phyloP scores from a whole-genome alignment of 1,140 invertebrate species.

The Trialeurodes vaporariorum region DNA sequence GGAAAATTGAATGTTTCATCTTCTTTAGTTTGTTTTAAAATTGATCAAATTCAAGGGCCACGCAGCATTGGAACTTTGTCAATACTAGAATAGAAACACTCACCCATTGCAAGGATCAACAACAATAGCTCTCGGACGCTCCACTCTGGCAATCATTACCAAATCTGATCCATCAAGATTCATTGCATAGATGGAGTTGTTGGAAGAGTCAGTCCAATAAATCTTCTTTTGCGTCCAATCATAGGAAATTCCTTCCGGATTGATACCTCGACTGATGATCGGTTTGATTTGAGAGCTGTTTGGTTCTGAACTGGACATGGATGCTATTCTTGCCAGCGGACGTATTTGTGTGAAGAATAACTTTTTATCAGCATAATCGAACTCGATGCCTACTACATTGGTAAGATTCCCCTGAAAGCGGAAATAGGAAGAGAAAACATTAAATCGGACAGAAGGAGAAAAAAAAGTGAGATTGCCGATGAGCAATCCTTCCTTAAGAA shows the following conservation, averaged over 20 bases:
- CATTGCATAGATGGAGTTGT: slow-evolving; percentile 90
- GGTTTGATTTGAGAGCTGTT: slow-evolving; percentile 49
- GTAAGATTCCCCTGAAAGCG: slow-evolving; percentile 71
- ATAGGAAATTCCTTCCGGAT: slow-evolving; percentile 90
- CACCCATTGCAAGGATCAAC: slow-evolving; percentile 91
- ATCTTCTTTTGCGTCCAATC: slow-evolving; percentile 95
- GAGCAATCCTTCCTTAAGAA: too few relatives aligned
- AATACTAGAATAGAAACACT: slow-evolving; percentile 22
- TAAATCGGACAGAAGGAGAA: too few relatives aligned
- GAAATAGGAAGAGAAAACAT: too few relatives aligned
- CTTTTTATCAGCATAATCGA: slow-evolving; percentile 79
- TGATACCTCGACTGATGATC: slow-evolving; percentile 68
- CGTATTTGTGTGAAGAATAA: slow-evolving; percentile 85
- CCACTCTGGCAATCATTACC: slow-evolving; percentile 86
- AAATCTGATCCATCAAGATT: slow-evolving; percentile 78
- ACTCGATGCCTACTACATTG: slow-evolving; percentile 93
- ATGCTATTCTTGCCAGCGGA: slow-evolving; percentile 78
- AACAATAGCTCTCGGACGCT: slow-evolving; percentile 87
- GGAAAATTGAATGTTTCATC: too few relatives aligned
- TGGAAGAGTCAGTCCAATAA: slow-evolving; percentile 93
- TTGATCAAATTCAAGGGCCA: too few relatives aligned
- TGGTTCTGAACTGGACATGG: slow-evolving; percentile 55
- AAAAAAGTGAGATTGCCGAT: too few relatives aligned
- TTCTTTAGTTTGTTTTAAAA: too few relatives aligned
- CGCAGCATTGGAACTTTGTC: too few relatives aligned